Evolutionary conservation across 2,113 vertebrate species (phyloP).

Genomic region (Ploceus nigricollis): DNA sequence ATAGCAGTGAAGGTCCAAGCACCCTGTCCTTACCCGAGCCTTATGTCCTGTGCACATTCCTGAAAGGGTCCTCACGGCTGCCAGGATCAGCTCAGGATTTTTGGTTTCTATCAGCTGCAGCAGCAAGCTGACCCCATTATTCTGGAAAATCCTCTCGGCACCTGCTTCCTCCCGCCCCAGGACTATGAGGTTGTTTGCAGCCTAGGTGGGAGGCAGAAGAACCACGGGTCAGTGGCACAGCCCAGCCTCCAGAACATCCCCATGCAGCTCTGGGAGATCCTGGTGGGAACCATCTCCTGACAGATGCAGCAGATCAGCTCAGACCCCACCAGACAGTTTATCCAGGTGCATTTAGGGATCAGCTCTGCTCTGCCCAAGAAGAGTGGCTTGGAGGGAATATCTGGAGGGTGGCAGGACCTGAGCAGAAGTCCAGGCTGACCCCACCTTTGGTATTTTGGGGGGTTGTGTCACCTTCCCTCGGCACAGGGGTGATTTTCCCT

Average conservation of each 20-base stretch:
- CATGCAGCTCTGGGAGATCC: neutral
- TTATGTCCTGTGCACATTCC: conserved; percentile 92
- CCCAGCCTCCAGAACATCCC: neutral
- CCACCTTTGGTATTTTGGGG: neutral
- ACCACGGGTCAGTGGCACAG: neutral
- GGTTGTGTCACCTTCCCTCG: neutral
- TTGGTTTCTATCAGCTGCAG: conserved; percentile 86
- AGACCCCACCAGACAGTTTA: neutral
- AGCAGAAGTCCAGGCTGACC: neutral
- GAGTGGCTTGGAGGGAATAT: neutral
- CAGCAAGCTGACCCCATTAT: conserved; percentile 87
- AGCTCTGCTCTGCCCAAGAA: neutral
- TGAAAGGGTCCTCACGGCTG: conserved; percentile 87
- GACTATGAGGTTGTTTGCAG: conserved; percentile 95
- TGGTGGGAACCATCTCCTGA: neutral
- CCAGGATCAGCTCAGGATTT: conserved; percentile 86
- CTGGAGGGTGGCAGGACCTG: neutral
- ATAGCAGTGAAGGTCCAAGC: neutral
- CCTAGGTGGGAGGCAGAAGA: conserved; percentile 69
- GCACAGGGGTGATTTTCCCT: neutral
- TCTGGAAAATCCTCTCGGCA: conserved; percentile 93
- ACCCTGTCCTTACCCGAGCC: conserved; percentile 79
- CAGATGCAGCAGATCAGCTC: neutral
- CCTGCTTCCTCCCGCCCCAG: conserved; percentile 91
- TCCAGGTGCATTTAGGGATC: neutral